Conservation (phyloP, 1,140 invertebrate species). For the Tetraneura akinire region DNA sequence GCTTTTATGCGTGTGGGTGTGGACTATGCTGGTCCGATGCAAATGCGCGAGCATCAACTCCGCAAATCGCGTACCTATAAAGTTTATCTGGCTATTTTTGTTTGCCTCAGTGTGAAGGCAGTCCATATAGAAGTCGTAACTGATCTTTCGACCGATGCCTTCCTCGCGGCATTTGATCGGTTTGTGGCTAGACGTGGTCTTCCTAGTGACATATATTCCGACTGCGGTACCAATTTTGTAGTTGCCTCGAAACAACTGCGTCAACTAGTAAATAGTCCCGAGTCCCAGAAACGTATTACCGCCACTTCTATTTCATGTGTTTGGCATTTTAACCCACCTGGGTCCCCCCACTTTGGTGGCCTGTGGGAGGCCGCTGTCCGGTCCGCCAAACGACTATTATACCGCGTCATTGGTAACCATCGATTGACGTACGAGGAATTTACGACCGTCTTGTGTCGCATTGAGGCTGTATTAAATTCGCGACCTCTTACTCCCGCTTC, state of each 20-base stretch:
- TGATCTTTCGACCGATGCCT: not conserved
- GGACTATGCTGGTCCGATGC: not conserved
- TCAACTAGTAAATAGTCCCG: not conserved
- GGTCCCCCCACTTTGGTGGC: slow-evolving; percentile 56
- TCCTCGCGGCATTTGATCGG: not conserved
- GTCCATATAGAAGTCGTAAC: not conserved
- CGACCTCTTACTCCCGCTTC: slow-evolving; percentile 53
- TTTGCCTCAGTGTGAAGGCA: not conserved
- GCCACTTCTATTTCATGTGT: not conserved
- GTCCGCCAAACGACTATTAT: slow-evolving; percentile 55
- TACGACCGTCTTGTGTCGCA: slow-evolving; percentile 52
- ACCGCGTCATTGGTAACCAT: slow-evolving; percentile 50
- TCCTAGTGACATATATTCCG: not conserved
- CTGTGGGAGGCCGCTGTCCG: slow-evolving; percentile 57
- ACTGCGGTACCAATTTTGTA: not conserved
- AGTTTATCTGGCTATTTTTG: not conserved
- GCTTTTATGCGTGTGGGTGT: slow-evolving; percentile 13
- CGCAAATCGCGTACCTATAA: no score
- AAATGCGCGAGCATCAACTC: no score
- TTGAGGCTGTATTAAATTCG: slow-evolving; percentile 55
- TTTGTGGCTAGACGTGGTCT: not conserved
- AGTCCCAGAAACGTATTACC: not conserved
- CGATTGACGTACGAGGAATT: slow-evolving; percentile 53
- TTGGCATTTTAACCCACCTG: slow-evolving; percentile 57
- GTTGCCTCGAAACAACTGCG: not conserved